phyloP scores from a whole-genome alignment of 2,888 invertebrate species.

The Vesta saturnalis region DNA sequence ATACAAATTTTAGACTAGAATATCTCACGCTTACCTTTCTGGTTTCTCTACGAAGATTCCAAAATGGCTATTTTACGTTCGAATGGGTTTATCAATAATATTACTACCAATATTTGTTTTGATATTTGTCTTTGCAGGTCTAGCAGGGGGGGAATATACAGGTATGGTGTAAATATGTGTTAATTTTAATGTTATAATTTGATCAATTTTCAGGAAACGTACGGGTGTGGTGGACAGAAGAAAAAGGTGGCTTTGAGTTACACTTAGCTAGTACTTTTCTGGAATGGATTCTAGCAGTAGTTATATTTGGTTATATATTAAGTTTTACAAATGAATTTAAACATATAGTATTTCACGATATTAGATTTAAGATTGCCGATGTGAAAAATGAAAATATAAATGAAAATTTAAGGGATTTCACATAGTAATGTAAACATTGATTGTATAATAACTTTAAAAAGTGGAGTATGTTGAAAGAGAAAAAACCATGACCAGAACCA shows the following conservation, averaged over 20 bases:
- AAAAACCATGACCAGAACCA: too few relatives aligned
- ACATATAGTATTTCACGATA: constrained; percentile 15
- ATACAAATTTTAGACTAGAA: constrained; percentile 18
- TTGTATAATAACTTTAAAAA: too few relatives aligned
- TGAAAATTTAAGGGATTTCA: too few relatives aligned
- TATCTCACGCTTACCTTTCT: constrained; percentile 9
- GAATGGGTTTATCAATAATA: constrained; percentile 3
- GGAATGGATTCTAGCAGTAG: constrained; percentile 21
- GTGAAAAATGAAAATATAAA: neutral
- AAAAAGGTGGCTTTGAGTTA: constrained; percentile 16
- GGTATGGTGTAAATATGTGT: neutral
- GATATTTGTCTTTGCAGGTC: neutral
- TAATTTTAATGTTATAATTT: neutral
- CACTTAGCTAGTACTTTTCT: constrained; percentile 14
- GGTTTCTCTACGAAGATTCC: neutral
- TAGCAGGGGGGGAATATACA: constrained; percentile 5
- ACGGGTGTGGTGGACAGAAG: constrained; percentile 23
- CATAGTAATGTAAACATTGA: too few relatives aligned
- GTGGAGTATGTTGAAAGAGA: too few relatives aligned
- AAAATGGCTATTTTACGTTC: neutral
- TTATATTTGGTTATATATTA: constrained; percentile 9
- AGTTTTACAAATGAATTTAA: constrained; percentile 25
- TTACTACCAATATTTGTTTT: neutral
- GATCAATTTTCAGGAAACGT: constrained; percentile 14
- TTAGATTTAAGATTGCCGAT: constrained; percentile 8